Conservation (phyloP, 2,888 invertebrate genomes). For the Thysanoteuthis rhombus region DNA sequence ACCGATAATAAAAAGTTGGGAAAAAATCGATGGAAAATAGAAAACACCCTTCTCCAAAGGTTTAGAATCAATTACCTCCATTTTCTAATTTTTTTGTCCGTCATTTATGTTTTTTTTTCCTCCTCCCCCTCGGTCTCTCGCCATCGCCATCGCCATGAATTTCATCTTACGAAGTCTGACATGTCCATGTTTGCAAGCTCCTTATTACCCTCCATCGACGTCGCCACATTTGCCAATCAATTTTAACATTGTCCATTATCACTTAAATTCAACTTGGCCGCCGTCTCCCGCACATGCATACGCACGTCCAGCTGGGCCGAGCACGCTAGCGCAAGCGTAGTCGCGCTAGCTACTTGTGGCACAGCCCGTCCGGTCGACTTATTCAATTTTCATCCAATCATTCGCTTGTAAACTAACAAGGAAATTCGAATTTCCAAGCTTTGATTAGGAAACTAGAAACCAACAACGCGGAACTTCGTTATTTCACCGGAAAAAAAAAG, state of each 20-base stretch:
- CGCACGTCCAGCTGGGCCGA: too few relatives aligned
- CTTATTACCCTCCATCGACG: background rate
- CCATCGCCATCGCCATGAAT: too few relatives aligned
- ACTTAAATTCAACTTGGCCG: background rate
- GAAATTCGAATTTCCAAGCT: background rate
- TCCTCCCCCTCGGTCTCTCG: background rate
- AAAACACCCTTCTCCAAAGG: background rate
- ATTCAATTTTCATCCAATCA: background rate
- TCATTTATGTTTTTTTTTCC: background rate
- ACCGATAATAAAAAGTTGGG: background rate
- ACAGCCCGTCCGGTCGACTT: background rate
- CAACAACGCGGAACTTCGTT: background rate
- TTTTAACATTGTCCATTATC: background rate
- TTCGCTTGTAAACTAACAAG: background rate
- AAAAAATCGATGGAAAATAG: background rate
- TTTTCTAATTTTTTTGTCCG: background rate
- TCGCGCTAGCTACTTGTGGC: background rate
- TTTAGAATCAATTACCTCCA: background rate
- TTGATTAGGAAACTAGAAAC: constrained; percentile 12
- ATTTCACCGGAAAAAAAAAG: background rate
- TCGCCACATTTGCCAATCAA: background rate
- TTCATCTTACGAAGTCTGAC: background rate
- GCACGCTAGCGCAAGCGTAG: background rate
- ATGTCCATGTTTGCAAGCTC: background rate
- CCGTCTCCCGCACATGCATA: background rate